phyloP scores from a whole-genome alignment of 1,140 invertebrate species.

The Procambarus virginalis region DNA sequence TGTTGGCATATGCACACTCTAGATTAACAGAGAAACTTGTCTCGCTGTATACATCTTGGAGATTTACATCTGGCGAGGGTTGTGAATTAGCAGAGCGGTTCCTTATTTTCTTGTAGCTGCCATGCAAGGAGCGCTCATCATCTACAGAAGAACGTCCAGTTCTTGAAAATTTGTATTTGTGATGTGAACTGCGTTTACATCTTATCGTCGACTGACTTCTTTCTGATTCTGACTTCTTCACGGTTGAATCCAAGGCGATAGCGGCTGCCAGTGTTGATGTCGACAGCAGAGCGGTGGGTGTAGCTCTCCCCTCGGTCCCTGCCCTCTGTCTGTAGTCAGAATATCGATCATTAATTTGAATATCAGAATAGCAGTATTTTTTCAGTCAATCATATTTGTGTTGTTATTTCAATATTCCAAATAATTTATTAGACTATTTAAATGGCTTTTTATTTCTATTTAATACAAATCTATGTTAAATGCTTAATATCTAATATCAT shows the following conservation, averaged over 20 bases:
- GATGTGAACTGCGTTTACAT: not conserved
- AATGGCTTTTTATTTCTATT: too few species aligned
- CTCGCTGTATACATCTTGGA: not conserved
- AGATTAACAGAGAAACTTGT: not conserved
- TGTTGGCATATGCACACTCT: too few species aligned
- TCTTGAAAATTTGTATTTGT: not conserved
- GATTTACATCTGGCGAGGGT: not conserved
- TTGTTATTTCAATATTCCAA: too few species aligned
- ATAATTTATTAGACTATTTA: too few species aligned
- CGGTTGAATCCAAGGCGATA: not conserved
- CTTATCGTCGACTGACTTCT: not conserved
- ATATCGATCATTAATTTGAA: too few species aligned
- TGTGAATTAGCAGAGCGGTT: not conserved
- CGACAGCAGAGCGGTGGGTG: not conserved
- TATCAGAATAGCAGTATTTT: too few species aligned
- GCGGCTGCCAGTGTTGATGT: slow-evolving; percentile 20
- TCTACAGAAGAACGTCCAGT: not conserved
- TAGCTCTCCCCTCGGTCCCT: not conserved
- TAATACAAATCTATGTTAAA: too few species aligned
- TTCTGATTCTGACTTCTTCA: not conserved
- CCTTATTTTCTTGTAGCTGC: not conserved
- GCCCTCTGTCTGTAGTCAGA: not conserved
- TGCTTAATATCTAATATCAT: too few species aligned
- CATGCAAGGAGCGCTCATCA: not conserved
- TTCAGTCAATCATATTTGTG: too few species aligned